phyloP scores from a whole-genome alignment of 2,888 invertebrate species.

The Neoitamus cyanurus region DNA sequence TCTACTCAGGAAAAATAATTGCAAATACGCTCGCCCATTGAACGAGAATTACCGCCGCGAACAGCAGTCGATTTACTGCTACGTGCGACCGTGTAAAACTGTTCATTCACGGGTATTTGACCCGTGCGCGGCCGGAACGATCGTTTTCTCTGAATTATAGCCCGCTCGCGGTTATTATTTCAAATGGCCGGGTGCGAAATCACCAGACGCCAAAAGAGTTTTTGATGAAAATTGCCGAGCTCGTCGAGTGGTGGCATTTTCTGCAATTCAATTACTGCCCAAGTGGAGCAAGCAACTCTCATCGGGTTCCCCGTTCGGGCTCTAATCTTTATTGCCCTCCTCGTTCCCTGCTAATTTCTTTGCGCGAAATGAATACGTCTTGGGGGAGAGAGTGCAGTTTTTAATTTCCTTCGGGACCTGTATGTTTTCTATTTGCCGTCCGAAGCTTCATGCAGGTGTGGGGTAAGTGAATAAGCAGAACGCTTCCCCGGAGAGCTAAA shows the following conservation, averaged over 20 bases:
- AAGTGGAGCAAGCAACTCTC: neutral
- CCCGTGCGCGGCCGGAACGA: neutral
- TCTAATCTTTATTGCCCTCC: neutral
- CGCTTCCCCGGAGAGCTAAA: no score
- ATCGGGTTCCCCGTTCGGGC: neutral
- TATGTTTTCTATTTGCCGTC: neutral
- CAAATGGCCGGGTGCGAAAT: neutral
- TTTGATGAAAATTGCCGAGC: neutral
- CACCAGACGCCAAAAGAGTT: neutral
- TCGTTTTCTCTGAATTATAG: neutral
- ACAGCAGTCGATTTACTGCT: neutral
- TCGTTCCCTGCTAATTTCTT: neutral
- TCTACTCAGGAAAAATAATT: constrained; percentile 13
- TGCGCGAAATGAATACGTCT: neutral
- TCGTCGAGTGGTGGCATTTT: neutral
- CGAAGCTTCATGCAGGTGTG: neutral
- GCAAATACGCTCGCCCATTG: constrained; percentile 12
- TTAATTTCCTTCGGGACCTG: neutral
- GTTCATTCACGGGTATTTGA: neutral
- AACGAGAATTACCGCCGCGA: neutral
- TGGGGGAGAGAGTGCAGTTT: neutral
- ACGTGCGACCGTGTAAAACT: neutral
- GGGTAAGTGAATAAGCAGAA: neutral
- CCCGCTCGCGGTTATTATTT: neutral
- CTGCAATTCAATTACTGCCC: neutral